Evolutionary conservation across 2,888 invertebrate genomes (phyloP).

Genomic region (Dermolepida albohirtum): DNA sequence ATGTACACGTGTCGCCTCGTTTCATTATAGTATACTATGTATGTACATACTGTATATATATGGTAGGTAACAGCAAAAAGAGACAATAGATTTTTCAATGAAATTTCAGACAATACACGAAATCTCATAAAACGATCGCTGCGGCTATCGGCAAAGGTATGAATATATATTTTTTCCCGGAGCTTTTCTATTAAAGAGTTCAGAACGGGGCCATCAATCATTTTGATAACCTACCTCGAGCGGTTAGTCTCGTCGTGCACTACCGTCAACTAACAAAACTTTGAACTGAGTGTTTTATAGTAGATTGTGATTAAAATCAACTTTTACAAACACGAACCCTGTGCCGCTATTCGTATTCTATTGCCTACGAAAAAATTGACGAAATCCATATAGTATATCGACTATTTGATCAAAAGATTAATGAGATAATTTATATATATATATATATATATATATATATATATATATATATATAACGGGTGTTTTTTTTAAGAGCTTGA

Average conservation of each 20-base stretch:
- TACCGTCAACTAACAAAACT: conserved; percentile 30
- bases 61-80: no score
- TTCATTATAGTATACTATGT: no score
- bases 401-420: no score
- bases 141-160: conserved; percentile 26
- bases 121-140: conserved; percentile 29
- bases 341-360: conserved; percentile 1
- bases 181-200: conserved; percentile 35
- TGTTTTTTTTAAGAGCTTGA: no score
- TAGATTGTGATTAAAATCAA: conserved; percentile 27
- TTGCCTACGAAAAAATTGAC: not conserved
- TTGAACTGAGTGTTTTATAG: conserved; percentile 11
- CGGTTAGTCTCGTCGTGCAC: conserved; percentile 9
- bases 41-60: no score
- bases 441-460: no score
- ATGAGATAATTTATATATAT: no score
- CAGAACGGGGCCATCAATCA: conserved; percentile 38
- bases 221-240: conserved; percentile 33
- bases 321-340: conserved; percentile 16
- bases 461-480: no score
- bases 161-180: conserved; percentile 31
- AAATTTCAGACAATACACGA: conserved; percentile 32
- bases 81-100: conserved; percentile 10
- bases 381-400: no score
- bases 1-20: no score